Conservation (phyloP, 2,113 vertebrate genomes). For the Clarias gariepinus region DNA sequence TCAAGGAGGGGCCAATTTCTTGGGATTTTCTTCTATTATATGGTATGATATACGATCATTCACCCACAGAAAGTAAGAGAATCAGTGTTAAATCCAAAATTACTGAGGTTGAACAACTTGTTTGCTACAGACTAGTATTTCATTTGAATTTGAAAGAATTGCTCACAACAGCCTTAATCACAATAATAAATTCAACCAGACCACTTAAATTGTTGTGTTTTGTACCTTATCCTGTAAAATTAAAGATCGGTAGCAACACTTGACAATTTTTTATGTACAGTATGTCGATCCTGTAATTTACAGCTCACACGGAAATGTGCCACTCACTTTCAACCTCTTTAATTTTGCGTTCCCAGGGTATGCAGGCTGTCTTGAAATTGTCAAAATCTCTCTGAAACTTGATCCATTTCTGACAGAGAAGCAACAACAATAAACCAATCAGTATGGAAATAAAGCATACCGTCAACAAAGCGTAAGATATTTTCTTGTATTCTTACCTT, state of each 20-base stretch:
- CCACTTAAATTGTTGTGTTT: not conserved
- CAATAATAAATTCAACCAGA: not conserved
- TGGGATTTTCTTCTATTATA: too few species aligned
- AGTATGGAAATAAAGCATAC: not conserved
- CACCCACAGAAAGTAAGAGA: not conserved
- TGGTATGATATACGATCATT: too few species aligned
- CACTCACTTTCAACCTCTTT: constrained; percentile 93
- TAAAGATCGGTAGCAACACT: not conserved
- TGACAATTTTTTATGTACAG: not conserved
- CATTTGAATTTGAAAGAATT: not conserved
- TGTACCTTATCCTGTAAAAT: not conserved
- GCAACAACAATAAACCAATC: not conserved
- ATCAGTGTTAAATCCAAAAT: not conserved
- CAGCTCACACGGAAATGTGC: not conserved
- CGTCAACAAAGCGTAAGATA: not conserved
- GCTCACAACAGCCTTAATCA: not conserved
- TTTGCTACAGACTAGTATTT: not conserved
- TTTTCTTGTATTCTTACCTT: constrained; percentile 75
- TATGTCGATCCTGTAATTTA: not conserved
- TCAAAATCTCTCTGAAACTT: constrained; percentile 97
- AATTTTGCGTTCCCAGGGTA: constrained; percentile 99
- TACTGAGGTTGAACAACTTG: not conserved
- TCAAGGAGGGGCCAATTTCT: too few species aligned
- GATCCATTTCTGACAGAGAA: constrained; percentile 90
- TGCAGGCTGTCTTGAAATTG: constrained; percentile 95